These are phyloP conservation scores for Benthosema pterotum DNA, from an alignment of 2,797 vertebrate genomes.

Conservation along the genomic window DNA sequence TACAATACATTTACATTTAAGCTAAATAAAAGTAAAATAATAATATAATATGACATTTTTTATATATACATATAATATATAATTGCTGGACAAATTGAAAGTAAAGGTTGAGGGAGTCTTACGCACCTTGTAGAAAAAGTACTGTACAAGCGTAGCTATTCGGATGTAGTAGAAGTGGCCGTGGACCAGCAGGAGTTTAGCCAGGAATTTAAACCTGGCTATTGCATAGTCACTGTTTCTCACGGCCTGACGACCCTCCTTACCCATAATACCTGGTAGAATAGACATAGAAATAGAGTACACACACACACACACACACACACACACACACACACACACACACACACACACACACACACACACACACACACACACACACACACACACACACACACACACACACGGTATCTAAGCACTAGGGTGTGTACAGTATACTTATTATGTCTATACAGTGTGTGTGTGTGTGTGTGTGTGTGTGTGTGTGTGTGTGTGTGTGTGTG, in stretches of 20 bases:
- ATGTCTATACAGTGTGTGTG: too few species aligned
- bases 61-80: too few species aligned
- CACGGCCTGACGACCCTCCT: slow-evolving; percentile 98
- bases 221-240: slow-evolving; percentile 99
- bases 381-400: not conserved
- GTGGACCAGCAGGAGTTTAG: slow-evolving; percentile 97
- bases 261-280: slow-evolving; percentile 94
- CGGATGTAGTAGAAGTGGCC: slow-evolving; percentile 99
- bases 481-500: not conserved
- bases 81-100: too few species aligned
- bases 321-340: not conserved
- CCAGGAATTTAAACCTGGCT: slow-evolving; percentile 95
- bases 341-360: not conserved
- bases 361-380: not conserved
- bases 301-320: not conserved
- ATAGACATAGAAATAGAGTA: not conserved
- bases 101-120: too few species aligned
- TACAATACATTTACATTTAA: too few species aligned
- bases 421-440: too few species aligned
- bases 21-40: too few species aligned
- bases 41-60: too few species aligned
- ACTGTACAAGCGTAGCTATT: slow-evolving; percentile 99
- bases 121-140: slow-evolving; percentile 99
- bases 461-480: too few species aligned
- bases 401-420: too few species aligned